Conservation (phyloP, 2,888 invertebrate species). For the Galerucella pusilla region DNA sequence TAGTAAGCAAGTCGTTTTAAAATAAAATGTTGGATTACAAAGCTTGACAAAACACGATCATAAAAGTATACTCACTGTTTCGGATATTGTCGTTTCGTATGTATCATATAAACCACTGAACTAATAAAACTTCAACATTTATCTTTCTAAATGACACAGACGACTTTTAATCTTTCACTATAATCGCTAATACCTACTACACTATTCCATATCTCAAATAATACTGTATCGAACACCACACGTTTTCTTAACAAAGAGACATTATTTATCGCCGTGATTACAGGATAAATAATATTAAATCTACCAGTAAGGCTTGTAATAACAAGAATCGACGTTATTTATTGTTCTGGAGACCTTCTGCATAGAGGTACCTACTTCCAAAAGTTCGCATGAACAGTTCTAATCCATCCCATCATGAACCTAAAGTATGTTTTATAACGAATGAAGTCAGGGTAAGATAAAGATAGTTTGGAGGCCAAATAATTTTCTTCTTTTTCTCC, state of each 20-base stretch:
- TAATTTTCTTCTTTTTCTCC: too few relatives aligned
- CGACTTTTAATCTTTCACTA: slow-evolving; percentile 9
- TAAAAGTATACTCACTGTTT: slow-evolving; percentile 54
- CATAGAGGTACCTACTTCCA: too few relatives aligned
- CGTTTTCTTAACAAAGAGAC: neutral
- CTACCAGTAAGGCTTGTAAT: too few relatives aligned
- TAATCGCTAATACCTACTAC: slow-evolving; percentile 3
- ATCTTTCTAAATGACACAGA: slow-evolving; percentile 25
- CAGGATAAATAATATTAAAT: too few relatives aligned
- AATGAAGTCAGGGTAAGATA: too few relatives aligned
- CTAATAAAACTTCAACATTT: slow-evolving; percentile 30
- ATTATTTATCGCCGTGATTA: neutral
- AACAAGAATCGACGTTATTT: too few relatives aligned
- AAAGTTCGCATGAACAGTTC: too few relatives aligned
- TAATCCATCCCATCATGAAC: too few relatives aligned
- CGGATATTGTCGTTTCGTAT: slow-evolving; percentile 51
- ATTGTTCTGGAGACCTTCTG: too few relatives aligned
- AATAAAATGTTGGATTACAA: slow-evolving; percentile 53
- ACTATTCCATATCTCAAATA: neutral
- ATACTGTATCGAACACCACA: neutral
- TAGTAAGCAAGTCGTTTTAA: slow-evolving; percentile 51
- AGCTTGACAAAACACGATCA: slow-evolving; percentile 53
- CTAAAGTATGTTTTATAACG: too few relatives aligned
- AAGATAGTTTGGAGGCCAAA: too few relatives aligned
- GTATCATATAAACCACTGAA: slow-evolving; percentile 46